These are phyloP conservation scores for Brachionus asplanchnoidis DNA, from an alignment of 1,140 invertebrate species.

Conservation along the genomic window DNA sequence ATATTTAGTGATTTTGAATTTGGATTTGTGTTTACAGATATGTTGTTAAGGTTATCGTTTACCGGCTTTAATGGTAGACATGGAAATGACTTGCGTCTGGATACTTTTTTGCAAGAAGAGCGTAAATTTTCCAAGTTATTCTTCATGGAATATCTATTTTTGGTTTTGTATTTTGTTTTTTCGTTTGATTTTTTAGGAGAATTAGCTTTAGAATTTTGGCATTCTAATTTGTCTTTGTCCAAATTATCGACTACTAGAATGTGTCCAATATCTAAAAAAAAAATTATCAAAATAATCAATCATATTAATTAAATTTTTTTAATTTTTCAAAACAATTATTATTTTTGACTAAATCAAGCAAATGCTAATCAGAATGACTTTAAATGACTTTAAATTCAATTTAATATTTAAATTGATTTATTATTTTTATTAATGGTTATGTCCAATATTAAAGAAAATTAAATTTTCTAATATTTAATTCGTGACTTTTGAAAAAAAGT, in stretches of 20 bases:
- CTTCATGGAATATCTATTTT: background rate
- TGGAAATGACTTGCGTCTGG: background rate
- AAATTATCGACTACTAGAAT: background rate
- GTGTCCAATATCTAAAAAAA: background rate
- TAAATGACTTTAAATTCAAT: too few relatives aligned
- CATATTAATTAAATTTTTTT: background rate
- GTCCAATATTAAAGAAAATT: too few relatives aligned
- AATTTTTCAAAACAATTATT: background rate
- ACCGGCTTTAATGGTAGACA: background rate
- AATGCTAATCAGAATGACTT: too few relatives aligned
- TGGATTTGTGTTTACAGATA: background rate
- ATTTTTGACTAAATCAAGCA: too few relatives aligned
- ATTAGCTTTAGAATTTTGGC: too few relatives aligned
- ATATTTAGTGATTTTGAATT: background rate
- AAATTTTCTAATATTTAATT: too few relatives aligned
- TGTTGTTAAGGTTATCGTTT: conserved; percentile 1
- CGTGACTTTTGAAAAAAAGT: too few relatives aligned
- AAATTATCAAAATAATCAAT: background rate
- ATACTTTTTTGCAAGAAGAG: background rate
- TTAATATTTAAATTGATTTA: too few relatives aligned
- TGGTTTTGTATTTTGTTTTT: background rate
- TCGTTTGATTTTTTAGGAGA: background rate
- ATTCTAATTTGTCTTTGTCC: background rate
- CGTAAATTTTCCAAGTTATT: background rate
- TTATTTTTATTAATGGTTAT: too few relatives aligned